Conservation (phyloP, 2,113 vertebrate species). For the Motacilla alba region DNA sequence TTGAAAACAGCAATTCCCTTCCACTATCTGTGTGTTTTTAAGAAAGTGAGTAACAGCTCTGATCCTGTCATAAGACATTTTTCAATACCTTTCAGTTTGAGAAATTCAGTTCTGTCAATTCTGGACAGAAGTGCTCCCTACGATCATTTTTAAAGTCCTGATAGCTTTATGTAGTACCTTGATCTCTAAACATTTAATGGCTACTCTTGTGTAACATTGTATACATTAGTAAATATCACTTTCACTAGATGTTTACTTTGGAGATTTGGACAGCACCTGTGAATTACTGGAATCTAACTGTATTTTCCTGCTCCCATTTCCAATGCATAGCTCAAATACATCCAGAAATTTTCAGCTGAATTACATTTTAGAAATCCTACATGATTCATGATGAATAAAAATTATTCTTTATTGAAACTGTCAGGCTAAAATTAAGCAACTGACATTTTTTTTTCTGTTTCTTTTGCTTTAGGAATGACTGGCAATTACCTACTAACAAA, state of each 20-base stretch:
- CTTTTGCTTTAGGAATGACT: slow-evolving; percentile 97
- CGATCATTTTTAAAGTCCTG: slow-evolving; percentile 60
- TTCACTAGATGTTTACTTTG: slow-evolving; percentile 76
- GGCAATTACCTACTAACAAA: slow-evolving; percentile 99
- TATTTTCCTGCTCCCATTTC: slow-evolving; percentile 66
- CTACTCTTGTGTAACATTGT: slow-evolving; percentile 74
- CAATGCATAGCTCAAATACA: slow-evolving; percentile 72
- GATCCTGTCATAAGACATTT: slow-evolving; percentile 71
- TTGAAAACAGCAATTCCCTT: slow-evolving; percentile 61
- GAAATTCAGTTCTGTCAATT: slow-evolving; percentile 56
- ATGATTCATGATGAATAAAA: slow-evolving; percentile 56
- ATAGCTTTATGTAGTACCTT: slow-evolving; percentile 63
- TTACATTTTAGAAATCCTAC: slow-evolving; percentile 61
- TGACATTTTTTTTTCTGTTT: slow-evolving; percentile 86
- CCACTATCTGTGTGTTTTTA: slow-evolving; percentile 53
- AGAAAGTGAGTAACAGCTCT: slow-evolving; percentile 71
- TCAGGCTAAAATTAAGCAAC: slow-evolving; percentile 76
- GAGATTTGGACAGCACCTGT: slow-evolving; percentile 77
- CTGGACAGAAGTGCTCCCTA: slow-evolving; percentile 39
- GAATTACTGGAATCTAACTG: slow-evolving; percentile 71
- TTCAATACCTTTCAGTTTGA: slow-evolving; percentile 61
- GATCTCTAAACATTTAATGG: slow-evolving; percentile 74
- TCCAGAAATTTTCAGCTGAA: slow-evolving; percentile 64
- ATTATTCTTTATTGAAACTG: slow-evolving; percentile 65
- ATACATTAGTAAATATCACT: slow-evolving; percentile 79